Conservation (phyloP, 2,888 invertebrate genomes). For the Leptopilina syphax region DNA sequence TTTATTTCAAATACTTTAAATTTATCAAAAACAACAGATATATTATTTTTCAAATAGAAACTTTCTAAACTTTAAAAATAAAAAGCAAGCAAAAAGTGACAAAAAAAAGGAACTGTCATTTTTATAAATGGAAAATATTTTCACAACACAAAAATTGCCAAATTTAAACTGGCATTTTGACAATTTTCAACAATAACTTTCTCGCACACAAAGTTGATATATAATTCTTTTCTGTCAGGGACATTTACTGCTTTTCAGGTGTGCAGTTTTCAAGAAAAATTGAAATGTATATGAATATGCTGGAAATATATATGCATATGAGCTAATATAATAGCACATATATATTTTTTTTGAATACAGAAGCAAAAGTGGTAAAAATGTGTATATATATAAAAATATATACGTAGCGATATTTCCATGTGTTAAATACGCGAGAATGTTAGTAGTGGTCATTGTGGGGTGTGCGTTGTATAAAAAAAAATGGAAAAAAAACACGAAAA, state of each 20-base stretch:
- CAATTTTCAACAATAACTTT: conserved; percentile 7
- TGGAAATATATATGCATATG: conserved; percentile 1
- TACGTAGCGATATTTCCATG: background rate
- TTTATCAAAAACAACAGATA: no score
- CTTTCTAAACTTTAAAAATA: no score
- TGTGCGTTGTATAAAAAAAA: background rate
- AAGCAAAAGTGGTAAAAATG: background rate
- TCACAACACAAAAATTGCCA: background rate
- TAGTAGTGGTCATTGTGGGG: conserved; percentile 1
- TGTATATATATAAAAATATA: background rate
- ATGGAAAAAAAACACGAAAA: background rate
- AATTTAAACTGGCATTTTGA: background rate
- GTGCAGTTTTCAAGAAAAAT: conserved; percentile 6
- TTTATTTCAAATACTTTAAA: no score
- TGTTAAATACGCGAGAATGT: background rate
- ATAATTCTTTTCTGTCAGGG: background rate
- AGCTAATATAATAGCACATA: background rate
- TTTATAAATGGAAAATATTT: background rate
- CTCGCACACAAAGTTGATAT: conserved; percentile 3
- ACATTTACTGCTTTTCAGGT: conserved; percentile 4
- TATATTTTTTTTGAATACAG: background rate
- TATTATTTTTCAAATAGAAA: no score
- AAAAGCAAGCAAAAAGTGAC: no score
- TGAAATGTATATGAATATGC: conserved; percentile 14
- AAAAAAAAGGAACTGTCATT: no score